Evolutionary conservation across 2,113 vertebrate species (phyloP).

Genomic region (Chrysochloris asiatica): DNA sequence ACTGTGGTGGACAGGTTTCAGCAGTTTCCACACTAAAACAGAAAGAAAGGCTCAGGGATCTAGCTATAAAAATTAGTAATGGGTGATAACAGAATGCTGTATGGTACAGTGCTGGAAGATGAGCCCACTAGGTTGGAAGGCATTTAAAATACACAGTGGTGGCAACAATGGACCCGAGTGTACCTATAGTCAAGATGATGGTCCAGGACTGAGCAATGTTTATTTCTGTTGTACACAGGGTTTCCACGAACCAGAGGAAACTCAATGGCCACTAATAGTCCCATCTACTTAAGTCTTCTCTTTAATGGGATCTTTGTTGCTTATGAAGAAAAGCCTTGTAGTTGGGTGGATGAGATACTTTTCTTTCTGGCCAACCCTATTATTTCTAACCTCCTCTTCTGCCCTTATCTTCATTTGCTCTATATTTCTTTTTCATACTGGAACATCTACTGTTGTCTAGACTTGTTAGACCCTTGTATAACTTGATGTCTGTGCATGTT

Average conservation of each 20-base stretch:
- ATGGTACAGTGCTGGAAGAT: not conserved
- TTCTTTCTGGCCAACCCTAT: not conserved
- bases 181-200: not conserved
- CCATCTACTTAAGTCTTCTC: not conserved
- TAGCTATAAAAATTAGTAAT: not conserved
- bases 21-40: not conserved
- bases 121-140: not conserved
- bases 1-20: not conserved
- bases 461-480: fast-evolving
- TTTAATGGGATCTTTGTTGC: not conserved
- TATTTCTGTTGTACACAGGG: not conserved
- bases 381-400: not conserved
- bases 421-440: not conserved
- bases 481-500: fast-evolving
- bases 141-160: not conserved
- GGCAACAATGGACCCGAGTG: too few species aligned
- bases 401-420: not conserved
- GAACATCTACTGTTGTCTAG: not conserved
- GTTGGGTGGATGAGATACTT: not conserved
- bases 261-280: not conserved
- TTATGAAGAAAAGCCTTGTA: not conserved
- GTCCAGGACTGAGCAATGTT: not conserved
- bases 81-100: not conserved
- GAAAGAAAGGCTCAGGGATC: not conserved
- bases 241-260: not conserved